Evolutionary conservation across 2,113 vertebrate genomes (phyloP), one percentile per base, ranked within the genome.

Genomic region (Hippocampus zosterae): DNA sequence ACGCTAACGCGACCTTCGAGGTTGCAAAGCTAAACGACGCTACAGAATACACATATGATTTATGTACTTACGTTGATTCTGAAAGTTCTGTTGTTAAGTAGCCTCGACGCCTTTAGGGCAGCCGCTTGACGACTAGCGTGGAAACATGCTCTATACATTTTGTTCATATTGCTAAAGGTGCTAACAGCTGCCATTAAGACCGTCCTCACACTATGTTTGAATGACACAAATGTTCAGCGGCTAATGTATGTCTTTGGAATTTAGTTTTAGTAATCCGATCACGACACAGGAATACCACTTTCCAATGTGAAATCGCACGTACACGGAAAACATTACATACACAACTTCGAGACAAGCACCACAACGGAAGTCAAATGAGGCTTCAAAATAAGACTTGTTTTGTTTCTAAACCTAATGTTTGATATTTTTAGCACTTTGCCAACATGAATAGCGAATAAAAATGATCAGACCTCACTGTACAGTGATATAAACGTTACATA

Each of bases 61-160:
- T 5, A 3, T 2, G 3, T 8, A 79, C 92, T 92, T 25, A 93
- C 92, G 19, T 68, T 29, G 60, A 89, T 65, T 29, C 76, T 82
- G 77, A 92, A 91, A 52, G 84, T 61, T 74, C 92, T 85, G 13
- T 73, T 81, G 10, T 89, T 90, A 3, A 84, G 60, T 23, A 89
- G 50, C 56, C 86, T 72, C 3, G 74, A 53, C 3, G 81, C 23
- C 41, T 71, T 88, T 41, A 83, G 60, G 18, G 82, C 80, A 3
- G 83, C 52, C 18, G 84, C 72, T 52, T 79, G 87, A 11, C 84
- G 83, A 37, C 73, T 70, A 13, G 84, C 81, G 53, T 73, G 72
- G 65, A 84, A 83, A 74, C 89, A 89, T 0, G 87, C 10, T 18
- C 82, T 79, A 42, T 74, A 89, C 56, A 92, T 80, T 48, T 74